These are phyloP conservation scores for Drosophila ambigua DNA, from an alignment of 1,140 invertebrate genomes.

Conservation along the genomic window DNA sequence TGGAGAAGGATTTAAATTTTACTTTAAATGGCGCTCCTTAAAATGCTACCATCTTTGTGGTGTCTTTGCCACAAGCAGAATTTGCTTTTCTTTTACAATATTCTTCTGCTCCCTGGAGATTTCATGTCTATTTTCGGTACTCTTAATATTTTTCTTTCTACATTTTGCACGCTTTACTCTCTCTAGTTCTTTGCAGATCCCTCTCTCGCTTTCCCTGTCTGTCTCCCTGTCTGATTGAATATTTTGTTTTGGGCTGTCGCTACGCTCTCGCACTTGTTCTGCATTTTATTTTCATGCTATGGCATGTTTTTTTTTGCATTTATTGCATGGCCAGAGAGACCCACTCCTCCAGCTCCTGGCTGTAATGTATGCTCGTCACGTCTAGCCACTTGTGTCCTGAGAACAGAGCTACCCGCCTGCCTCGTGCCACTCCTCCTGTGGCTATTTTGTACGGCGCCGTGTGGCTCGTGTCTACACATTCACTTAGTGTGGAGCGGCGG, in stretches of 20 bases:
- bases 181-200: no score
- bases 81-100: no score
- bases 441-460: conserved; percentile 12
- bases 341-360: not conserved
- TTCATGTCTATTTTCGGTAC: conserved; percentile 18
- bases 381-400: conserved; percentile 75
- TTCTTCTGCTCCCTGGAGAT: not conserved
- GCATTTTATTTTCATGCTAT: conserved; percentile 13
- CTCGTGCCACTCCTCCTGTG: conserved; percentile 5
- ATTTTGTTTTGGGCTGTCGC: conserved; percentile 57
- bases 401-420: conserved; percentile 12
- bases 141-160: conserved; percentile 38
- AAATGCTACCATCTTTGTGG: no score
- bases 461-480: conserved; percentile 64
- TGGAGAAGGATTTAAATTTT: no score
- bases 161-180: conserved; percentile 14
- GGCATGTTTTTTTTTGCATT: conserved; percentile 72
- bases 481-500: conserved; percentile 46
- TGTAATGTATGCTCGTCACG: conserved; percentile 77
- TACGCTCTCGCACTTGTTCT: conserved; percentile 50
- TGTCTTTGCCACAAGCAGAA: no score
- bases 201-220: not conserved
- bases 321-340: conserved; percentile 60
- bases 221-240: conserved; percentile 66
- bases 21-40: no score